Evolutionary conservation across 2,113 vertebrate species (phyloP), one percentile per base, ranked within the genome.

Genomic region (Alosa alosa): DNA sequence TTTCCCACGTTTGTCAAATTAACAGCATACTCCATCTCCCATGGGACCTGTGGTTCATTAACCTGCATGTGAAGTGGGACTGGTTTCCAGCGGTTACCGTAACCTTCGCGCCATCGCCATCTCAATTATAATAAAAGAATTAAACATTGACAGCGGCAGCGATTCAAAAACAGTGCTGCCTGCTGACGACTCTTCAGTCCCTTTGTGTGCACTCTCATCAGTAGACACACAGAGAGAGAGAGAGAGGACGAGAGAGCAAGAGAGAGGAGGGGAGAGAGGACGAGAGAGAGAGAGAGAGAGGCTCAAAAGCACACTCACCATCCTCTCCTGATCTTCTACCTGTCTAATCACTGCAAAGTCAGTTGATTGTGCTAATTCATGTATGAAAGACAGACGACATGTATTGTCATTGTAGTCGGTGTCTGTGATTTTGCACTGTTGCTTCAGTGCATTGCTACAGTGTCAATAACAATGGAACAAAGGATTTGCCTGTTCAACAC

Each of bases 1-100:
- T 96, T 96, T 96, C 94, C 94, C 95, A 95, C 95, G 94, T 96
- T 96, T 93, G 94, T 95, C 94, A 96, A 96, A 96, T 96, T 96
- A 96, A 94, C 94, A 94, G 94, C 94, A 92, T 95, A 95, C 95
- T 96, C 94, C 94, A 96, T 95, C 95, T 96, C 95, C 95, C 95
- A 95, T 94, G 95, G 95, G 95, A 93, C 93, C 93, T 92, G 93
- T 93, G 95, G 94, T 96, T 95, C 92, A 93, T 95, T 95, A 95
- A 95, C 95, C 95, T 94, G 91, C 93, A 91, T 90, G 92, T 96
- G 95, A 95, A 96, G 95, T 95, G 94, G 94, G 94, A 94, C 94
- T 91, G 93, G 93, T 95, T 95, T 93, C 90, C 94, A 94, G 94
- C 94, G 93, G 94, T 95, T 95, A 95, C 93, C 90, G 92, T 95